Base-by-base conservation (phyloP, 2,113 vertebrate species). In the Ahaetulla prasina region DNA sequence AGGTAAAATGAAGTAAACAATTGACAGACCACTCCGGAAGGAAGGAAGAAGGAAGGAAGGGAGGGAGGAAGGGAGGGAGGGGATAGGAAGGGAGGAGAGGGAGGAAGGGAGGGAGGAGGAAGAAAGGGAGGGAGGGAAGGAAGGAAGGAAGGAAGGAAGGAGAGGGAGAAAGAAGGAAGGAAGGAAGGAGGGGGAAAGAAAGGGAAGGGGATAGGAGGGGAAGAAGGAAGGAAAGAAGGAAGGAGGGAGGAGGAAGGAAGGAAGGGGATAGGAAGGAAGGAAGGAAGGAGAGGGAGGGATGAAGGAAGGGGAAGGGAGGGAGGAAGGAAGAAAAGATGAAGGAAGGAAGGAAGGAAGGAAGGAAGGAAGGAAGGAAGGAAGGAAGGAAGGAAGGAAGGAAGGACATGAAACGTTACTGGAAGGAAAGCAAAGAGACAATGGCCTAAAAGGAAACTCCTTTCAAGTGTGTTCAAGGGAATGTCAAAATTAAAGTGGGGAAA, bases 381-480 rank as follows among this genome's bases (percentile, higher is more conserved):
- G 12, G 12, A 68, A 68, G 11, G 12, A 63, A 57, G 22, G 88
- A 50, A 60, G 7, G 54, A 25, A 0, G 55, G 55, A 57, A 0
- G 2, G 88, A 85, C 8, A 22, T 85, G 53, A 89, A 86, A 63
- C n/a, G 3, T 45, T 22, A 27, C 30, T 6, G 90, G 14, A 10
- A 39, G 60, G n/a, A 20, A 23, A 12, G 45, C 2, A 52, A 1
- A 27, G 8, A 57, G 23, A 45, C 43, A 60, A 80, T 93, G 50
- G 23, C 1, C 8, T 25, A 88, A 90, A 86, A 88, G 93, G 88
- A 63, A 87, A 20, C 25, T 43, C 20, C 20, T 0, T 90, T 11
- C 63, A 89, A 91, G 14, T 93, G 54, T 53, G n/a, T 63, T 60
- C 52, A 85, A 93, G 45, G n/a, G 68, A 11, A 91, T 25, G 53